Evolutionary conservation across 2,888 invertebrate genomes (phyloP).

Genomic region (Macropis europaea): DNA sequence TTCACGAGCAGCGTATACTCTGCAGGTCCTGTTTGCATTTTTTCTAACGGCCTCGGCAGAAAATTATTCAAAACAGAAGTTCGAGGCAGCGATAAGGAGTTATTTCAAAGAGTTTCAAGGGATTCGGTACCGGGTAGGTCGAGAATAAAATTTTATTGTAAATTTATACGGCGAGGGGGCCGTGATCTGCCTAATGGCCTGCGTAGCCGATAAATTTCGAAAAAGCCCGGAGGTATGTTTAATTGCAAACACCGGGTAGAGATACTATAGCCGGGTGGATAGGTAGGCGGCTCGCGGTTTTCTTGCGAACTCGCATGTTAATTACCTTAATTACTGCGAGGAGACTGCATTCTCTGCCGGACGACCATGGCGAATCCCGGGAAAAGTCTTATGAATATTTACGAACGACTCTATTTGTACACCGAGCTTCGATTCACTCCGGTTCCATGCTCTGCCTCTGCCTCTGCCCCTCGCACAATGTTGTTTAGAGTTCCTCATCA

Average conservation of each 20-base stretch:
- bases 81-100: too few species aligned
- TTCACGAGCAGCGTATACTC: too few species aligned
- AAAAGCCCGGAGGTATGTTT: constrained; percentile 8
- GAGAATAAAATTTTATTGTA: constrained; percentile 9
- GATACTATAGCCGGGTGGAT: background rate
- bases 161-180: background rate
- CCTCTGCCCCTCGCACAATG: background rate
- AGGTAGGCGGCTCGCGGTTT: constrained; percentile 15
- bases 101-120: too few species aligned
- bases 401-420: constrained; percentile 64
- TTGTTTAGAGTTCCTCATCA: background rate
- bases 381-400: constrained; percentile 68
- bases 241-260: constrained; percentile 14
- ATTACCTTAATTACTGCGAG: constrained; percentile 64
- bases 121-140: too few species aligned
- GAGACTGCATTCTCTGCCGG: constrained; percentile 19
- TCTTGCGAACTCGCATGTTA: constrained; percentile 53
- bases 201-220: constrained; percentile 19
- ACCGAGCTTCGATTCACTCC: constrained; percentile 60
- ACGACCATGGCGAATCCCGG: constrained; percentile 39
- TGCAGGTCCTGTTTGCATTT: too few species aligned
- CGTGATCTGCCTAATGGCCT: constrained; percentile 16
- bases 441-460: background rate
- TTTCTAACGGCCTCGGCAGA: too few species aligned
- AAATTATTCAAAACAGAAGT: too few species aligned